These are phyloP conservation scores for Cydia fagiglandana DNA, from an alignment of 1,140 invertebrate genomes.

Conservation along the genomic window DNA sequence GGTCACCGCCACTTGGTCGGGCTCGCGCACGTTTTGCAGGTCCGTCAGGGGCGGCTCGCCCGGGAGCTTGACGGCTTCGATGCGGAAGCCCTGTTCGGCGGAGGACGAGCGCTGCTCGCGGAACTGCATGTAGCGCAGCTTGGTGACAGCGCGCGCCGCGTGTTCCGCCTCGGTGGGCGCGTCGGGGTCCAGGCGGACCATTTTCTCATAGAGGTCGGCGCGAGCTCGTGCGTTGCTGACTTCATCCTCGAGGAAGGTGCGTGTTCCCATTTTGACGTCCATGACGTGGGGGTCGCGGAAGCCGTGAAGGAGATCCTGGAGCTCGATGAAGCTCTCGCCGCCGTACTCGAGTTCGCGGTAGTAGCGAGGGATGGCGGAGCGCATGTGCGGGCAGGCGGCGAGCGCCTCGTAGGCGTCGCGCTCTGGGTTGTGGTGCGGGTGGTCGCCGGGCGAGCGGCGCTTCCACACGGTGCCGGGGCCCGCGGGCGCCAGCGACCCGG, in stretches of 20 bases:
- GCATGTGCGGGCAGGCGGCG: conserved; percentile 86
- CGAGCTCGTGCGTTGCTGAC: conserved; percentile 91
- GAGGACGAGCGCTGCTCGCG: conserved; percentile 96
- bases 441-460: conserved; percentile 84
- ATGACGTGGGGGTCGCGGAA: conserved; percentile 93
- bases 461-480: conserved; percentile 97
- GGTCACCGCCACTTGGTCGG: conserved; percentile 88
- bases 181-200: conserved; percentile 94
- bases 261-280: conserved; percentile 95
- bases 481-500: conserved; percentile 94
- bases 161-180: conserved; percentile 93
- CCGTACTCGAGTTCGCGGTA: conserved; percentile 92
- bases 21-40: conserved; percentile 87
- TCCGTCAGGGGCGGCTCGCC: conserved; percentile 87
- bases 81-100: conserved; percentile 94
- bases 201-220: conserved; percentile 92
- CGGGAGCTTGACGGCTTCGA: conserved; percentile 95
- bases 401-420: conserved; percentile 90
- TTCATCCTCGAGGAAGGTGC: conserved; percentile 96
- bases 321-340: conserved; percentile 93
- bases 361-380: conserved; percentile 91
- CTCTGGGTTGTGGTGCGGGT: conserved; percentile 87
- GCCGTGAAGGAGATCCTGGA: conserved; percentile 92
- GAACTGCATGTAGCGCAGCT: conserved; percentile 97
- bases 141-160: conserved; percentile 89